A percentile compares a stretch with the other conserved stretches of the same genome.
phyloP scores from a whole-genome alignment of 2,888 invertebrate species.

The Deilephila elpenor region DNA sequence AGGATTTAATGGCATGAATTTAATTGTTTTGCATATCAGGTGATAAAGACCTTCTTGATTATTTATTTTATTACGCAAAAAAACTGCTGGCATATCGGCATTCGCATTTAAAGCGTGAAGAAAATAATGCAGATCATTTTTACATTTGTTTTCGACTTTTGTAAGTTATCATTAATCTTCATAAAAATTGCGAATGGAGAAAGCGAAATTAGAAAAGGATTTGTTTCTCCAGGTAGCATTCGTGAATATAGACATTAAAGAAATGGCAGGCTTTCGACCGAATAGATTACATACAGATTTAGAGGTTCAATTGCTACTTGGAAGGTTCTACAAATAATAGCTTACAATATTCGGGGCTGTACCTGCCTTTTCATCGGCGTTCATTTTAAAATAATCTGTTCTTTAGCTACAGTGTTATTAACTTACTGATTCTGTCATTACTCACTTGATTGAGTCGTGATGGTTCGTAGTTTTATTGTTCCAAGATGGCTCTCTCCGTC shows the following conservation, averaged over 20 bases:
- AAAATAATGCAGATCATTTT: too few relatives aligned
- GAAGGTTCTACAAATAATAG: neutral
- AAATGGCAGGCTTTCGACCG: neutral
- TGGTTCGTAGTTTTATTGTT: slow-evolving; percentile 12
- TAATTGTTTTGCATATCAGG: neutral
- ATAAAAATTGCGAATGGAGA: neutral
- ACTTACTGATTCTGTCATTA: slow-evolving; percentile 20
- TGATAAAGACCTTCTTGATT: neutral
- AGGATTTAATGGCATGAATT: neutral
- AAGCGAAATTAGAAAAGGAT: neutral
- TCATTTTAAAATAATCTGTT: slow-evolving; percentile 17
- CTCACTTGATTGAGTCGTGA: slow-evolving; percentile 14
- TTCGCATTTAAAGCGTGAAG: too few relatives aligned
- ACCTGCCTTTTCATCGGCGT: slow-evolving; percentile 7
- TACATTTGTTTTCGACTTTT: neutral
- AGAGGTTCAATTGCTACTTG: neutral
- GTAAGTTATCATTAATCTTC: neutral
- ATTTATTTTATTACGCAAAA: too few relatives aligned
- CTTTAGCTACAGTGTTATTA: slow-evolving; percentile 5
- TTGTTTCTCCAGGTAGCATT: neutral
- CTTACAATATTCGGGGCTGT: neutral
- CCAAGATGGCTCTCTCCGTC: slow-evolving; percentile 1
- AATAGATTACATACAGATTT: neutral
- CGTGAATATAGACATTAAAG: neutral
- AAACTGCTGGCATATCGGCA: too few relatives aligned